Conservation (phyloP, 30 jellyfish, hydroid and myxozoan species). For the Pelagia noctiluca region DNA sequence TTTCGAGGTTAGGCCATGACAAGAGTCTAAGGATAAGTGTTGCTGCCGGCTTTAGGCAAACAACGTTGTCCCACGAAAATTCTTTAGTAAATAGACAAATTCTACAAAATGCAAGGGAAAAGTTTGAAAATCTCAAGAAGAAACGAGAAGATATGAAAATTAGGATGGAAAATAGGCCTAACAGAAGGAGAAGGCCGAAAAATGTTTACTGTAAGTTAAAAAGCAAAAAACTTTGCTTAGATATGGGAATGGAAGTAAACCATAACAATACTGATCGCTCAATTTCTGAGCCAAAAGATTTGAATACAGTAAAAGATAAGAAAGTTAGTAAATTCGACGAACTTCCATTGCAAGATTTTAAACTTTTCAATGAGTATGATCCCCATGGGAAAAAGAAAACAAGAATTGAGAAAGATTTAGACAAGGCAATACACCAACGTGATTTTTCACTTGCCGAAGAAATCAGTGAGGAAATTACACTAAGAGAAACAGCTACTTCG, state of each 20-base stretch:
- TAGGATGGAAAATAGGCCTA: neutral
- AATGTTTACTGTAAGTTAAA: too few species aligned
- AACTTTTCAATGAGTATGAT: slow-evolving; percentile 53
- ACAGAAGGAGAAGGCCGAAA: neutral
- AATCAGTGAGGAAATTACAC: slow-evolving; percentile 73
- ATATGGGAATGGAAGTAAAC: too few species aligned
- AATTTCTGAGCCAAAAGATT: too few species aligned
- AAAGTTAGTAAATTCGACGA: slow-evolving; percentile 1
- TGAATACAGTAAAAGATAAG: too few species aligned
- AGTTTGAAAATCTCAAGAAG: neutral
- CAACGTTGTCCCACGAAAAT: too few species aligned
- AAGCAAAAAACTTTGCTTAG: too few species aligned
- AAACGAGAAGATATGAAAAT: neutral
- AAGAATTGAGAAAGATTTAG: slow-evolving; percentile 79
- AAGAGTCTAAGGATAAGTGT: too few species aligned
- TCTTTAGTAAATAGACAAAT: too few species aligned
- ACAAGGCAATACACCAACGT: slow-evolving; percentile 72
- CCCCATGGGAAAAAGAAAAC: slow-evolving; percentile 70
- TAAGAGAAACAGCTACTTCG: slow-evolving; percentile 52
- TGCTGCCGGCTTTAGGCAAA: too few species aligned
- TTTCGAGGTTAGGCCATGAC: too few species aligned
- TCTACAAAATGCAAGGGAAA: neutral
- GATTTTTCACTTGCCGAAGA: slow-evolving; percentile 76
- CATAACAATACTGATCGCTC: too few species aligned
- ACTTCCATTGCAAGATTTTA: slow-evolving; percentile 26